A percentile compares a stretch with the other conserved stretches of the same genome.
Conservation (phyloP, 2,888 invertebrate genomes). For the Agrochola macilenta region DNA sequence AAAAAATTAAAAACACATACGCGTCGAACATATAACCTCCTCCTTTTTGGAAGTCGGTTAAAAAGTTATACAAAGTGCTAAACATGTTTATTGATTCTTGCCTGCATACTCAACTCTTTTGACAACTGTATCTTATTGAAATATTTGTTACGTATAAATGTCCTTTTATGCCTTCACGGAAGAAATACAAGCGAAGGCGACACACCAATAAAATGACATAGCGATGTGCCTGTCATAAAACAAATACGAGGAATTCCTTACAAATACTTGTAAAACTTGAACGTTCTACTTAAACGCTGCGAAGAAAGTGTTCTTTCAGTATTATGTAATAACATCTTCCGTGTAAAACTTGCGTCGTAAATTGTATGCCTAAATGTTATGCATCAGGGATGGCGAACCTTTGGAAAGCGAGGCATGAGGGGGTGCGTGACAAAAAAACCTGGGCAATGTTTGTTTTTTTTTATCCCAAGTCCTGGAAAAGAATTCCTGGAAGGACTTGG, state of each 20-base stretch:
- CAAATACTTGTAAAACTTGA: constrained; percentile 47
- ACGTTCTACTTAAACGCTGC: constrained; percentile 10
- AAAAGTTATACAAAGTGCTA: neutral
- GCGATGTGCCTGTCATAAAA: constrained; percentile 34
- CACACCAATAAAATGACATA: constrained; percentile 22
- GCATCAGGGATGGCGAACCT: neutral
- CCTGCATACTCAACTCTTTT: neutral
- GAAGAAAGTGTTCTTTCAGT: constrained; percentile 4
- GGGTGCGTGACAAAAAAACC: too few species aligned
- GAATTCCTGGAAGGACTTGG: too few species aligned
- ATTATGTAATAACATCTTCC: constrained; percentile 31
- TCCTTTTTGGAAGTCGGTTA: too few species aligned
- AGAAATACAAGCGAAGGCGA: constrained; percentile 10
- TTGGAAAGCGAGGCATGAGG: neutral
- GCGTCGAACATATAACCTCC: too few species aligned
- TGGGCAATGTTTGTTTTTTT: too few species aligned
- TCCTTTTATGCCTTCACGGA: neutral
- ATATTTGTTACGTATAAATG: neutral
- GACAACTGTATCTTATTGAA: neutral
- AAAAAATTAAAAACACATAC: too few species aligned
- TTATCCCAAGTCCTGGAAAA: too few species aligned
- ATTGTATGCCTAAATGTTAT: constrained; percentile 20
- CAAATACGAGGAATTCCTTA: constrained; percentile 26
- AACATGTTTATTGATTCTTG: neutral
- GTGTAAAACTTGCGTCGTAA: constrained; percentile 16